phyloP scores from a whole-genome alignment of 2,888 invertebrate species.

The Pemphredon lugubris region DNA sequence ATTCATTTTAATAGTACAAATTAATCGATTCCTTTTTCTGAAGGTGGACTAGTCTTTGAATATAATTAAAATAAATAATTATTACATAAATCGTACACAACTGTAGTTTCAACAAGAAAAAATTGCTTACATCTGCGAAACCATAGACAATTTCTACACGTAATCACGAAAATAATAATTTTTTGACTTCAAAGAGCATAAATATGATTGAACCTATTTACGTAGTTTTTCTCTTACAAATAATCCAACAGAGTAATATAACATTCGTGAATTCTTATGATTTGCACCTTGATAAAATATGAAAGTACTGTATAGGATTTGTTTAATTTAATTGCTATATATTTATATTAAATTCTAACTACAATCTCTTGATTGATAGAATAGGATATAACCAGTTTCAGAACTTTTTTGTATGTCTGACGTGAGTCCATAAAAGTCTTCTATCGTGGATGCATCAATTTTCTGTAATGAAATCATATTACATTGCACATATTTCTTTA shows the following conservation, averaged over 20 bases:
- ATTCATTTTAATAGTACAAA: constrained; percentile 54
- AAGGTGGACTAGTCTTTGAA: constrained; percentile 74
- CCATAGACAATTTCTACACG: constrained; percentile 36
- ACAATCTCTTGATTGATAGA: constrained; percentile 97
- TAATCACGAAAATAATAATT: constrained; percentile 33
- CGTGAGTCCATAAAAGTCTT: constrained; percentile 99
- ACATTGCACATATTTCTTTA: neutral
- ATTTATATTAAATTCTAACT: constrained; percentile 73
- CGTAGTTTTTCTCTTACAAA: constrained; percentile 48
- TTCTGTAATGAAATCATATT: constrained; percentile 86
- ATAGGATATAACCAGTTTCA: constrained; percentile 99
- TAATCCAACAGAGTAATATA: constrained; percentile 51
- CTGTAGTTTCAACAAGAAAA: constrained; percentile 32
- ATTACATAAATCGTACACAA: constrained; percentile 49
- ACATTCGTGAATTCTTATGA: constrained; percentile 59
- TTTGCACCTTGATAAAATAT: constrained; percentile 61
- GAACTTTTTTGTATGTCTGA: constrained; percentile 99
- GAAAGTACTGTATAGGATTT: constrained; percentile 62
- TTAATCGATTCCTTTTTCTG: constrained; percentile 64
- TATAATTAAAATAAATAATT: constrained; percentile 72
- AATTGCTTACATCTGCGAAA: constrained; percentile 24
- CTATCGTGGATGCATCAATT: constrained; percentile 99
- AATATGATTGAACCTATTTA: constrained; percentile 38
- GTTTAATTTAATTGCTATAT: constrained; percentile 52
- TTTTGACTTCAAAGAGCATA: constrained; percentile 37